These are phyloP conservation scores for Colletes gigas DNA, from an alignment of 1,140 invertebrate genomes.

Conservation along the genomic window DNA sequence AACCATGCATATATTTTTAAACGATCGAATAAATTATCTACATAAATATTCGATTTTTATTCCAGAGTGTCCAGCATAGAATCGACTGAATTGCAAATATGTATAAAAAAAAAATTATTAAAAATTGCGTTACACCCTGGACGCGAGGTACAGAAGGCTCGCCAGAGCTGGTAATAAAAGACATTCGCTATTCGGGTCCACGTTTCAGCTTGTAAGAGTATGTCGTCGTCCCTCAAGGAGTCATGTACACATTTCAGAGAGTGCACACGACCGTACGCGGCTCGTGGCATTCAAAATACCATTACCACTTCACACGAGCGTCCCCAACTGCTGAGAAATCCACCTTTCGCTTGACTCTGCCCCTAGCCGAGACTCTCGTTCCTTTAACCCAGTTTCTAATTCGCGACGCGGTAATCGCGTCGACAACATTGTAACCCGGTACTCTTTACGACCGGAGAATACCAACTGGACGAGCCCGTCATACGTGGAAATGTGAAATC, in stretches of 20 bases:
- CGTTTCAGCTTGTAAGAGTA: slow-evolving; percentile 44
- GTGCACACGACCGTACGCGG: slow-evolving; percentile 14
- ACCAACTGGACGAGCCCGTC: background rate
- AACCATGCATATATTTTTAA: too few relatives aligned
- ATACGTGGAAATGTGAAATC: background rate
- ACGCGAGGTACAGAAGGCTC: background rate
- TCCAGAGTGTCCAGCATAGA: too few relatives aligned
- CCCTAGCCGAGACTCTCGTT: slow-evolving; percentile 15
- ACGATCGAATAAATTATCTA: too few relatives aligned
- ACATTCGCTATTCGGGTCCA: background rate
- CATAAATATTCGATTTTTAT: too few relatives aligned
- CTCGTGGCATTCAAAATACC: slow-evolving; percentile 55
- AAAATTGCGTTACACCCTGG: too few relatives aligned
- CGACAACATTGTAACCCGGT: background rate
- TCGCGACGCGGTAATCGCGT: background rate
- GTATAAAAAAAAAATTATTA: too few relatives aligned
- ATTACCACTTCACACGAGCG: slow-evolving; percentile 31
- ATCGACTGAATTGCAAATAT: too few relatives aligned
- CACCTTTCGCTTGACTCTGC: slow-evolving; percentile 60
- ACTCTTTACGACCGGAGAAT: background rate
- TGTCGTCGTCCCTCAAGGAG: slow-evolving; percentile 39
- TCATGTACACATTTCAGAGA: slow-evolving; percentile 13
- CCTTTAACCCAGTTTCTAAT: slow-evolving; percentile 52
- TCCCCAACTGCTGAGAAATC: slow-evolving; percentile 58
- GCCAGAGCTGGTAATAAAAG: background rate